Conservation (phyloP, 1,140 invertebrate species). For the Bicyclus anynana region DNA sequence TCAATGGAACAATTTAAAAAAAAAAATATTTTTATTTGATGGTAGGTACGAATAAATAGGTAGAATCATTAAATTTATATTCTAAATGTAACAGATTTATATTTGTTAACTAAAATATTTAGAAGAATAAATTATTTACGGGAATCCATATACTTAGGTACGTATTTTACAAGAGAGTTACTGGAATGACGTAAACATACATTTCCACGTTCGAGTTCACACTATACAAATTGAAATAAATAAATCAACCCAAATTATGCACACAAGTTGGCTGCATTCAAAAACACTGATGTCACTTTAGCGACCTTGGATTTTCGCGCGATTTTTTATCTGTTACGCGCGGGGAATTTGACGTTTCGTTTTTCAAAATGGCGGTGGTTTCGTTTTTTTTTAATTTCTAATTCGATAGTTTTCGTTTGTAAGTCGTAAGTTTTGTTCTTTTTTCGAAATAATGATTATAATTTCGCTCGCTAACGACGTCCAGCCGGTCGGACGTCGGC, state of each 20-base stretch:
- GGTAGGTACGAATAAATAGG: too few relatives aligned
- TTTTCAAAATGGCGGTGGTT: constrained; percentile 18
- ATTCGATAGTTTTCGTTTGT: constrained; percentile 54
- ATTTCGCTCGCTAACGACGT: constrained; percentile 38
- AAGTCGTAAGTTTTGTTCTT: constrained; percentile 5
- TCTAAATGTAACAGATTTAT: too few relatives aligned
- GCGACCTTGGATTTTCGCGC: constrained; percentile 32
- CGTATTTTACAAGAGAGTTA: constrained; percentile 1
- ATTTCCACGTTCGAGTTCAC: constrained; percentile 45
- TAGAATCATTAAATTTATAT: too few relatives aligned
- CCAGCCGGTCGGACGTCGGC: constrained; percentile 44
- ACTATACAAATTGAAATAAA: constrained; percentile 22
- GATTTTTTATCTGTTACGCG: constrained; percentile 12
- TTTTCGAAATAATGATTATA: neutral
- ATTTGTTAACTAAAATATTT: too few relatives aligned
- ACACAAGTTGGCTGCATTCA: constrained; percentile 36
- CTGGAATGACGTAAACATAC: constrained; percentile 32
- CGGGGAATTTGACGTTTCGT: constrained; percentile 31
- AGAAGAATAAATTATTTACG: too few relatives aligned
- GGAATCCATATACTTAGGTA: too few relatives aligned
- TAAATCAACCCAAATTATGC: constrained; percentile 51
- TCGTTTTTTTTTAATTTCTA: constrained; percentile 47
- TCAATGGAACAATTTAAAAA: too few relatives aligned
- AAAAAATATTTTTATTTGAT: too few relatives aligned
- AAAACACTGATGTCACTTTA: constrained; percentile 10